A percentile compares a stretch with the other conserved stretches of the same genome.
These are phyloP conservation scores for Lophochroa leadbeateri DNA, from an alignment of 2,113 vertebrate genomes.

Conservation along the genomic window DNA sequence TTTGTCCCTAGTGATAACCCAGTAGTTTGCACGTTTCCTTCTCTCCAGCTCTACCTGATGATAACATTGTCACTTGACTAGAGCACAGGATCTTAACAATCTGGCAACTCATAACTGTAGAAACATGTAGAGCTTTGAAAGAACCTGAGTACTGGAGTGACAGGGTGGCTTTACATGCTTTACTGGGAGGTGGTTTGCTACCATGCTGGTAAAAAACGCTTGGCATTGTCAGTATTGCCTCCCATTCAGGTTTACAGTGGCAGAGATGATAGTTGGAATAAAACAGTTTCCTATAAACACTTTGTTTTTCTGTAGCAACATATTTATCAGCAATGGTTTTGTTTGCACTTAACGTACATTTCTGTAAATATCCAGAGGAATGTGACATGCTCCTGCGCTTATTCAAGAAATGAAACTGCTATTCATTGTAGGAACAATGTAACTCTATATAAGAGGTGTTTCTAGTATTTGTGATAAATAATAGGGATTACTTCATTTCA, in stretches of 20 bases:
- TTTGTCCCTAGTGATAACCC: background rate
- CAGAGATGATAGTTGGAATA: background rate
- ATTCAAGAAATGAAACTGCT: background rate
- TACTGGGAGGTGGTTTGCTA: background rate
- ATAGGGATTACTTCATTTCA: background rate
- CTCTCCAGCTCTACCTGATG: background rate
- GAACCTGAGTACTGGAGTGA: fast-evolving
- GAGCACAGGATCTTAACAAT: background rate
- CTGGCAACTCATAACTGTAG: background rate
- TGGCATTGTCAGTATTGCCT: background rate
- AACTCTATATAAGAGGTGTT: background rate
- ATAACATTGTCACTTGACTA: background rate
- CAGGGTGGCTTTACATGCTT: background rate
- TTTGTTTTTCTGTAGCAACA: background rate
- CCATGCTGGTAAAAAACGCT: background rate
- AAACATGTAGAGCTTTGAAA: background rate
- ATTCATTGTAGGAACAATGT: background rate
- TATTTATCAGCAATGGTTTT: background rate
- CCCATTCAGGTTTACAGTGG: background rate
- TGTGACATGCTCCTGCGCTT: background rate
- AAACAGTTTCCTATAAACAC: background rate
- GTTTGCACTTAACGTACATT: background rate
- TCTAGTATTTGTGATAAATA: conserved; percentile 3
- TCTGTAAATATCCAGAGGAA: background rate
- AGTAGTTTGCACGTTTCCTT: background rate